A percentile compares a stretch with the other conserved stretches of the same genome.
Evolutionary conservation across 2,888 invertebrate species (phyloP).

Genomic region (Amitus sp.): DNA sequence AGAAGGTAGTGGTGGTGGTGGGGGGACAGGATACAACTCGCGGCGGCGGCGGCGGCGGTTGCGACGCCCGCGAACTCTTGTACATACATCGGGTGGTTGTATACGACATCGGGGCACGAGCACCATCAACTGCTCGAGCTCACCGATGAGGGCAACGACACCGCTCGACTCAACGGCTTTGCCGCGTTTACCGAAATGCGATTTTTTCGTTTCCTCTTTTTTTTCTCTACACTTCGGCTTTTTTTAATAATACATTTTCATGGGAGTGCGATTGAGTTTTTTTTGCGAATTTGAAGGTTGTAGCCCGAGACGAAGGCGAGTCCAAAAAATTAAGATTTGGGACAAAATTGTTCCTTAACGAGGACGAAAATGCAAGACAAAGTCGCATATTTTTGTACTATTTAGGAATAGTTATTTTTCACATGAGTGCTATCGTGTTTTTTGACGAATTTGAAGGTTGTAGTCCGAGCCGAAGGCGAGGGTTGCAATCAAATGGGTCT

Average conservation of each 20-base stretch:
- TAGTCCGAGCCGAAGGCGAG: too few species aligned
- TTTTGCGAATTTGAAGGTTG: too few species aligned
- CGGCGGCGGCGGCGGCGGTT: slow-evolving; percentile 42
- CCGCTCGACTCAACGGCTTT: slow-evolving; percentile 45
- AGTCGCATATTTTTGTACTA: too few species aligned
- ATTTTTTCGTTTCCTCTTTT: slow-evolving; percentile 25
- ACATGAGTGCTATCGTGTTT: too few species aligned
- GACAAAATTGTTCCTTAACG: too few species aligned
- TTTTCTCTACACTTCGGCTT: too few species aligned
- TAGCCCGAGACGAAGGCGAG: too few species aligned
- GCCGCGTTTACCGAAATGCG: slow-evolving; percentile 57
- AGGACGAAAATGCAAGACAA: too few species aligned
- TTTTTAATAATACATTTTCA: slow-evolving; percentile 21
- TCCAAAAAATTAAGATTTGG: too few species aligned
- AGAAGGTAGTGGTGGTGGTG: slow-evolving; percentile 36
- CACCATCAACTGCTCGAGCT: slow-evolving; percentile 37
- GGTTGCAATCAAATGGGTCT: too few species aligned
- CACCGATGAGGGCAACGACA: slow-evolving; percentile 64
- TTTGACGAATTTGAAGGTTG: too few species aligned
- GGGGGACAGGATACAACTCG: slow-evolving; percentile 39
- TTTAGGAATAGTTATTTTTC: too few species aligned
- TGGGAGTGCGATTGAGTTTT: neutral
- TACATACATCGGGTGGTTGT: slow-evolving; percentile 35
- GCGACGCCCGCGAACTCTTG: slow-evolving; percentile 42
- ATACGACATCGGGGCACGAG: slow-evolving; percentile 35